Evolutionary conservation across 2,797 vertebrate species (phyloP).

Genomic region (Acanthornis magna): DNA sequence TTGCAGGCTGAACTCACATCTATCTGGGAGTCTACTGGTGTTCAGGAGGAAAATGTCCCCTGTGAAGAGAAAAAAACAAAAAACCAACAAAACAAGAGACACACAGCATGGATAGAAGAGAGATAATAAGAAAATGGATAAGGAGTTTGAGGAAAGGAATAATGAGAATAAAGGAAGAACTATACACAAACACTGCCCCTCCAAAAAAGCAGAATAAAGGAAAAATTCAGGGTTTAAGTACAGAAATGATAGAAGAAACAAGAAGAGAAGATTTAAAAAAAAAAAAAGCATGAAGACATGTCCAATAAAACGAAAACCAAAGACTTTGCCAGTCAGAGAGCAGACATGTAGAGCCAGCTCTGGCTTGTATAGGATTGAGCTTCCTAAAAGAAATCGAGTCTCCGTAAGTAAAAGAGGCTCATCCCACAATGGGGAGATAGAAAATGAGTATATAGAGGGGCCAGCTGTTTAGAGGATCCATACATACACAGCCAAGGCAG

Average conservation of each 20-base stretch:
- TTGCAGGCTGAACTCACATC: constrained; percentile 79
- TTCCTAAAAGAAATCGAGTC: neutral
- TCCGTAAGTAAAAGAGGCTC: neutral
- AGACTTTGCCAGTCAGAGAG: neutral
- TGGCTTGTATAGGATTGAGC: neutral
- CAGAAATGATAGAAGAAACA: neutral
- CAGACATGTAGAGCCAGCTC: neutral
- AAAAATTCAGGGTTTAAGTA: neutral
- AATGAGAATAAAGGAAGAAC: neutral
- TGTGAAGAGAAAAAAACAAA: constrained; percentile 27
- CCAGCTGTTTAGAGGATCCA: neutral
- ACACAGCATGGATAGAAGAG: neutral
- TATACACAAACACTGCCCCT: neutral
- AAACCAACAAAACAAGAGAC: neutral
- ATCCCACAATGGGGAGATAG: neutral
- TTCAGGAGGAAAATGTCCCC: constrained; percentile 84
- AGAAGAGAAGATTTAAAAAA: neutral
- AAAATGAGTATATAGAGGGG: neutral
- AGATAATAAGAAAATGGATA: neutral
- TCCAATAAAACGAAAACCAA: neutral
- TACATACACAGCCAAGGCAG: neutral
- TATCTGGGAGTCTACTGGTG: constrained; percentile 60
- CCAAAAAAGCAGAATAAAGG: neutral
- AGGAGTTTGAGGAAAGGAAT: neutral
- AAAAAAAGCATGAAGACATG: neutral